Base-by-base conservation (phyloP, 2,113 vertebrate genomes). In the Pelusios castaneus region DNA sequence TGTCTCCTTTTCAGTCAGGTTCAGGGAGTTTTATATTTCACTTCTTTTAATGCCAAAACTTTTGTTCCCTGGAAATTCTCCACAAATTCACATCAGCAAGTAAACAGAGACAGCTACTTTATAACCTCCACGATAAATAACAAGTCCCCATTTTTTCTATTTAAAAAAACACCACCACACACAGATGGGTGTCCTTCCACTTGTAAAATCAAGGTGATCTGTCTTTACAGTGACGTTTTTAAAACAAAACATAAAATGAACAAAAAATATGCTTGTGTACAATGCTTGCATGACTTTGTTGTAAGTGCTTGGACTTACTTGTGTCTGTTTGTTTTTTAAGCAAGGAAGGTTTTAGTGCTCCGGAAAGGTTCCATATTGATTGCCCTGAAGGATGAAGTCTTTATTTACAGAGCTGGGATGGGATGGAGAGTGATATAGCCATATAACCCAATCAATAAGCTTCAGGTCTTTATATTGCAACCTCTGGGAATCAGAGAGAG, bases 101-200 rank as follows among this genome's bases (percentile, higher is more conserved):
- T 89, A 96, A 96, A 95, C 2, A 19, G 92, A 95, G 89, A 79
- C 88, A 96, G 91, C 91, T 87, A 84, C 93, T 97, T 97, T 93
- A 80, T 45, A 92, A 8, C 17, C 45, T 81, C 75, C 0, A 1
- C 78, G 41, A 91, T 31, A 95, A 86, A 24, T 92, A 96, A 93
- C 84, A 82, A 94, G 19, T 89, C 22, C 24, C 56, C 13, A 17
- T 95, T 92, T 93, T 94, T 73, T 87, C 47, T 89, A 34, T 91
- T 91, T 6, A 38, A 97, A 82, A 45, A 79, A 60, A 81, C 21
- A 90, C 27, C 38, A 41, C 81, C 77, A 16, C 31, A 25, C 77
- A 3, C 7, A 27, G 34, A 47, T 3, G 25, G 21, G 4, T 80
- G 60, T 5, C 25, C 80, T 89, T 80, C 55, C 76, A 12, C 41